Percentiles rank a stretch among this genome's conserved stretches.
Conservation (phyloP, 2,888 invertebrate species). For the Archaeoteleia sp. region DNA sequence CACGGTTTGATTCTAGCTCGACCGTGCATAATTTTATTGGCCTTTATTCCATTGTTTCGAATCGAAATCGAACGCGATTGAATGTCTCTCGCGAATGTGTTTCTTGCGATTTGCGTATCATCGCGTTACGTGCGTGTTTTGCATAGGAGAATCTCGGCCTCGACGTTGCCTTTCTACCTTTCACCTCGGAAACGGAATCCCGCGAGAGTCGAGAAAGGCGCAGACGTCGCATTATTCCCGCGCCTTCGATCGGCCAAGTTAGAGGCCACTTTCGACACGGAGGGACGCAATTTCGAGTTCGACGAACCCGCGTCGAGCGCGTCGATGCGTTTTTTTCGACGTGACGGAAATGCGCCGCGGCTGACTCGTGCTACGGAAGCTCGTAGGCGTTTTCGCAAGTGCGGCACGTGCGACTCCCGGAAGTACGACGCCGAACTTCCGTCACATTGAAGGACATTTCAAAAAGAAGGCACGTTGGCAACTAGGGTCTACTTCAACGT, state of each 20-base stretch:
- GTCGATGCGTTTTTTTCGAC: slow-evolving; percentile 16
- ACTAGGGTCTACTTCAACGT: too few relatives aligned
- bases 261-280: slow-evolving; percentile 33
- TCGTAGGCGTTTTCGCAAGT: slow-evolving; percentile 22
- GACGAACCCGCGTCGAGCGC: slow-evolving; percentile 23
- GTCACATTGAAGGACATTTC: slow-evolving; percentile 10
- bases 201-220: slow-evolving; percentile 38
- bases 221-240: slow-evolving; percentile 28
- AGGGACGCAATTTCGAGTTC: slow-evolving; percentile 29
- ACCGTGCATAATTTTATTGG: slow-evolving; percentile 23
- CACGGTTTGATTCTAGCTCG: slow-evolving; percentile 10
- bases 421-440: slow-evolving; percentile 25
- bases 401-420: slow-evolving; percentile 28
- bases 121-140: slow-evolving; percentile 21
- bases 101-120: slow-evolving; percentile 24
- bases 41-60: slow-evolving; percentile 31
- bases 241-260: slow-evolving; percentile 26
- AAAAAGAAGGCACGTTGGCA: slow-evolving; percentile 1
- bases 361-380: slow-evolving; percentile 10
- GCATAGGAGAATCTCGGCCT: slow-evolving; percentile 23
- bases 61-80: slow-evolving; percentile 27
- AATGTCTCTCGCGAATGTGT: slow-evolving; percentile 9
- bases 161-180: slow-evolving; percentile 51
- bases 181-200: slow-evolving; percentile 54
- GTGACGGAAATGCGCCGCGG: slow-evolving; percentile 22